Evolutionary conservation across 35 echinoderm and acorn worm genomes (phyloP).

Genomic region (Apostichopus japonicus): DNA sequence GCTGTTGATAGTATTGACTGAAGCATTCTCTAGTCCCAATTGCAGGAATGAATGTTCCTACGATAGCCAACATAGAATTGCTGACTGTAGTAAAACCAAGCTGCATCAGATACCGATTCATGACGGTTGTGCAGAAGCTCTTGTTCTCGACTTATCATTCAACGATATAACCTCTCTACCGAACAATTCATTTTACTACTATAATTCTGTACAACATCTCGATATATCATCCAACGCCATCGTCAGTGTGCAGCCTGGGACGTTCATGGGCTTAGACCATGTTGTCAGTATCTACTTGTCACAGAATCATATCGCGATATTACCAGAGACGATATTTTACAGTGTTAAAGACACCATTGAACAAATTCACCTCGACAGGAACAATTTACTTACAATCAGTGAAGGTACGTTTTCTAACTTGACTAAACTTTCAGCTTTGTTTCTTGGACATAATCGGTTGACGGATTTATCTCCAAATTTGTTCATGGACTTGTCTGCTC

Average conservation of each 20-base stretch:
- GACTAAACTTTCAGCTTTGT: constrained; percentile 3
- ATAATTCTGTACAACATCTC: background rate
- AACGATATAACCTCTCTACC: background rate
- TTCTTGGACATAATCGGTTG: constrained; percentile 3
- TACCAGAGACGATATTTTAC: background rate
- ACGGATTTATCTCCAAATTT: background rate
- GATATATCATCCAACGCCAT: constrained; percentile 18
- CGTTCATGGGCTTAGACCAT: too few relatives aligned
- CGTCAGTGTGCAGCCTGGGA: background rate
- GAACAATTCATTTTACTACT: background rate
- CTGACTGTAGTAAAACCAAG: background rate
- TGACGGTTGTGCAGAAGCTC: background rate
- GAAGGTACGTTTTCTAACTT: background rate
- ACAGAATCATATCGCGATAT: background rate
- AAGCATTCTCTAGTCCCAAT: background rate
- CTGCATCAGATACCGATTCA: background rate
- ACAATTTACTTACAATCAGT: background rate
- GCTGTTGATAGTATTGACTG: background rate
- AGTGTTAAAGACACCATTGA: background rate
- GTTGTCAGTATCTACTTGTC: background rate
- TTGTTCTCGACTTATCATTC: background rate
- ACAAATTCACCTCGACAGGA: constrained; percentile 34
- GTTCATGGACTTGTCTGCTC: background rate
- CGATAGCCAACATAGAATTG: background rate
- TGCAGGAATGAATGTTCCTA: constrained; percentile 1